Evolutionary conservation across 1,140 invertebrate genomes (phyloP).

Genomic region (Rhagoletis zephyria): DNA sequence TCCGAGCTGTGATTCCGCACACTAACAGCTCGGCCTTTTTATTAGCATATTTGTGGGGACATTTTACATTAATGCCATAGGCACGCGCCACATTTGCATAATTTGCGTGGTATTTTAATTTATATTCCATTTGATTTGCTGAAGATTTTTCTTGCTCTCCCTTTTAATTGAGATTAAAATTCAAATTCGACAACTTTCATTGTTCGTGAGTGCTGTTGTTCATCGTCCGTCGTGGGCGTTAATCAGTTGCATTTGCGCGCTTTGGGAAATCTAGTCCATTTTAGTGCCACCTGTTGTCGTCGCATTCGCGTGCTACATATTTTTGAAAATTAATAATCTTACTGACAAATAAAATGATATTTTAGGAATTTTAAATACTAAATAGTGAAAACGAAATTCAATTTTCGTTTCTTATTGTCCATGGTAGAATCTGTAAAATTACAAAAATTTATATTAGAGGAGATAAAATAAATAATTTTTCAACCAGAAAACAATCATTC

Average conservation of each 20-base stretch:
- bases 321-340: background rate
- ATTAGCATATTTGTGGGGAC: too few species aligned
- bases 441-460: too few species aligned
- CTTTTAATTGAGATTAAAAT: background rate
- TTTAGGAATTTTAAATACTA: too few species aligned
- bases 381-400: too few species aligned
- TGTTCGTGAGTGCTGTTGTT: background rate
- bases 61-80: background rate
- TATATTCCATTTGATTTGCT: background rate
- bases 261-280: background rate
- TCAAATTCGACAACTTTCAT: background rate
- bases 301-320: background rate
- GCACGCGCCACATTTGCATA: conserved; percentile 22
- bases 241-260: background rate
- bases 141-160: conserved; percentile 9
- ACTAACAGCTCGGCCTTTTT: background rate
- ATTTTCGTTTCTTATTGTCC: too few species aligned
- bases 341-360: background rate
- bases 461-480: too few species aligned
- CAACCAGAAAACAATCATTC: too few species aligned
- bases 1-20: background rate
- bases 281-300: conserved; percentile 20
- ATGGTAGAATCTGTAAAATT: too few species aligned
- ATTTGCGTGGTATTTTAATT: conserved; percentile 28
- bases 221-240: background rate